These are phyloP conservation scores for Pyrocoelia pectoralis DNA, from an alignment of 2,888 invertebrate genomes.

Conservation along the genomic window DNA sequence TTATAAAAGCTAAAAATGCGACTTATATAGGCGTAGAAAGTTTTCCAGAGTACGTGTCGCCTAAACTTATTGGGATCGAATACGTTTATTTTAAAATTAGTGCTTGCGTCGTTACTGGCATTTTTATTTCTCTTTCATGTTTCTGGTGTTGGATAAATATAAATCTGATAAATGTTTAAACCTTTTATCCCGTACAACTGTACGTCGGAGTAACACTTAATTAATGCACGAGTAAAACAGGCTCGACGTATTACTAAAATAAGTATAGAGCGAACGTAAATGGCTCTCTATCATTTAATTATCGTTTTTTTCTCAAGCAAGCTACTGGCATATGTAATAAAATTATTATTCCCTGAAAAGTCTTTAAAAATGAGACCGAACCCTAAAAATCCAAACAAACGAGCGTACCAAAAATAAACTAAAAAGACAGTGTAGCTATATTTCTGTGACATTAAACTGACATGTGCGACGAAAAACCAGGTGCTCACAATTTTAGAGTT, in stretches of 20 bases:
- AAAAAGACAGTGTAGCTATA: conserved; percentile 18
- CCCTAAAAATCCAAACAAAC: conserved; percentile 23
- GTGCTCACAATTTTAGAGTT: conserved; percentile 24
- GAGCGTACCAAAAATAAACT: conserved; percentile 26
- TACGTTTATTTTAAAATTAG: not conserved
- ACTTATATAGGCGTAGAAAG: too few species aligned
- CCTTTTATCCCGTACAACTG: too few species aligned
- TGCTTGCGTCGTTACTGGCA: not conserved
- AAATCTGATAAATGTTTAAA: too few species aligned
- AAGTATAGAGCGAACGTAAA: too few species aligned
- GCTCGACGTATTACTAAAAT: too few species aligned
- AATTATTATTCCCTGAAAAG: conserved; percentile 19
- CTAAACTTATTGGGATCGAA: not conserved
- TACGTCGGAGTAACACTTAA: too few species aligned
- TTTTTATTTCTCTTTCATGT: not conserved
- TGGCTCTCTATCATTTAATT: too few species aligned
- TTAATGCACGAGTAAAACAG: too few species aligned
- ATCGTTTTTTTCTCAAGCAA: too few species aligned
- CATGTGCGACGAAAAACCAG: conserved; percentile 29
- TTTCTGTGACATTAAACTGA: conserved; percentile 29
- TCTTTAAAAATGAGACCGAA: conserved; percentile 16
- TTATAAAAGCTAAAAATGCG: too few species aligned
- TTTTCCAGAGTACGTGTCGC: too few species aligned
- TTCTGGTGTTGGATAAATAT: too few species aligned
- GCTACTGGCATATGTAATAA: not conserved